Evolutionary conservation across 2,797 vertebrate species (phyloP), one percentile per base, ranked within the genome.

Genomic region (Anniella stebbinsi): DNA sequence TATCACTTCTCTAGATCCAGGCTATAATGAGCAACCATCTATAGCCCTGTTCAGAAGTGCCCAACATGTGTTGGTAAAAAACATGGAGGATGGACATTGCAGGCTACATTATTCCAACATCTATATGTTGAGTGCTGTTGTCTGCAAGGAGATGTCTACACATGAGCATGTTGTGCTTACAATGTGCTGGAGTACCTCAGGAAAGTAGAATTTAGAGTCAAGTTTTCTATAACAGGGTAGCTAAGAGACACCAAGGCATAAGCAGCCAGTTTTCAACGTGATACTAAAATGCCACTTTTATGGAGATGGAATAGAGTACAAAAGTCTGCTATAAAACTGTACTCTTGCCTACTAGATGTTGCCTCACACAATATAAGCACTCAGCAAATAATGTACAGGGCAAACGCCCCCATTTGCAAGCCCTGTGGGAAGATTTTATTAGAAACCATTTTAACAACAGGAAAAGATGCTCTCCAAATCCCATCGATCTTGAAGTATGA

Each of bases 381-480:
- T 84, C 85, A 75, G 54, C 9, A 88, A 8, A 89, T 57, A 12
- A 86, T 75, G 0, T 69, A 1, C 76, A 69, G 86, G 2, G 78
- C 23, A 88, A 89, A 87, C 10, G 66, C 81, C 0, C 30, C 81
- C 60, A 88, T 84, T 87, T 90, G 85, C 83, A 13, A 82, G 25
- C 21, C 28, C 54, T 48, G 30, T 57, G 5, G 5, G 85, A 77
- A 81, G 86, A 75, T 90, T 85, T 87, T 92, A 81, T 38, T 2
- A 1, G 1, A 72, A 69, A 38, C 0, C 7, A 88, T 73, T n/a
- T 76, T 21, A 89, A 91, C 91, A 92, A 88, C 76, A 85, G 30
- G 73, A 91, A 36, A n/a, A 85, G 84, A 12, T 87, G 54, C 75
- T 93, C 77, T 41, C 66, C 12, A 85, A 93, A 92, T 77, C 72